Evolutionary conservation across 2,888 invertebrate genomes (phyloP).

Genomic region (Peribatodes rhomboidaria): DNA sequence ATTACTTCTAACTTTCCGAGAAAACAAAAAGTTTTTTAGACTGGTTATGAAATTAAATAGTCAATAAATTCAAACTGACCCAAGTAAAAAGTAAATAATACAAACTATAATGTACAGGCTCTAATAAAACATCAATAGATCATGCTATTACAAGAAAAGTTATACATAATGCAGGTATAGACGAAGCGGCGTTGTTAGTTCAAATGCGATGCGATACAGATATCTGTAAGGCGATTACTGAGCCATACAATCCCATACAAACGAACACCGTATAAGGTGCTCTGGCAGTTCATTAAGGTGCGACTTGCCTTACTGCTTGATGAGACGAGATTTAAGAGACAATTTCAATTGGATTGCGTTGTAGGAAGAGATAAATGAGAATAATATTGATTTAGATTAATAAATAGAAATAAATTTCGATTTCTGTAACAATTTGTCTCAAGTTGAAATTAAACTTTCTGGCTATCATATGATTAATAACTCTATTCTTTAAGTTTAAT

Average conservation of each 20-base stretch:
- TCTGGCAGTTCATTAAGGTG: slow-evolving; percentile 65
- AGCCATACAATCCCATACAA: slow-evolving; percentile 58
- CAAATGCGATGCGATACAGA: slow-evolving; percentile 74
- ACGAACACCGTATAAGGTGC: slow-evolving; percentile 73
- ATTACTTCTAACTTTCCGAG: slow-evolving; percentile 33
- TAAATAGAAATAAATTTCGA: slow-evolving; percentile 13
- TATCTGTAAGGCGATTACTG: slow-evolving; percentile 72
- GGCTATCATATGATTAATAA: too few relatives aligned
- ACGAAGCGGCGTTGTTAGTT: slow-evolving; percentile 65
- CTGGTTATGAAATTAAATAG: not conserved
- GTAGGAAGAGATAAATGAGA: slow-evolving; percentile 24
- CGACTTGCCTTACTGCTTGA: slow-evolving; percentile 54
- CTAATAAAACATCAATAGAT: slow-evolving; percentile 44
- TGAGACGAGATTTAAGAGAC: slow-evolving; percentile 51
- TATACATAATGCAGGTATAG: slow-evolving; percentile 44
- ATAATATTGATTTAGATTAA: slow-evolving; percentile 17
- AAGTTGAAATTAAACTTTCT: not conserved
- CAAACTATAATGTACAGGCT: slow-evolving; percentile 25
- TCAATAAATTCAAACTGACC: slow-evolving; percentile 4
- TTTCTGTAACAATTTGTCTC: not conserved
- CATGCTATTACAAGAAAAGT: slow-evolving; percentile 47
- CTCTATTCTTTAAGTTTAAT: too few relatives aligned
- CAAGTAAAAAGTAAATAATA: not conserved
- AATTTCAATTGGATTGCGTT: slow-evolving; percentile 31
- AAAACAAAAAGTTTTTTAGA: slow-evolving; percentile 9